A percentile compares a stretch with the other conserved stretches of the same genome.
Evolutionary conservation across 2,888 invertebrate species (phyloP).

Genomic region (Tetrapedia diversipes): DNA sequence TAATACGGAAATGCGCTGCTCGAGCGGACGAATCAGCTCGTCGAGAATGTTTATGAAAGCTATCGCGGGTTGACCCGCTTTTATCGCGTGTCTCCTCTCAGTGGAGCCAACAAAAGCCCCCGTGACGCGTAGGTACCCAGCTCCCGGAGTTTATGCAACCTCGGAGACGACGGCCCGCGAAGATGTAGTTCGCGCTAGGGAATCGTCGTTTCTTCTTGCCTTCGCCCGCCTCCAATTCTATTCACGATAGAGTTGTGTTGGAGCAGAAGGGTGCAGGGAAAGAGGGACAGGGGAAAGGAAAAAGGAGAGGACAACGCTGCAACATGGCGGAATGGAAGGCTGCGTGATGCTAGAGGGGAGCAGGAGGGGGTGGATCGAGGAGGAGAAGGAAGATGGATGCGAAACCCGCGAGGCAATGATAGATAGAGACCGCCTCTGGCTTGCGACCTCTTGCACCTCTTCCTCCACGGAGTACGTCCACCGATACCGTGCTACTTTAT

Average conservation of each 20-base stretch:
- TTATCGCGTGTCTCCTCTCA: conserved; percentile 42
- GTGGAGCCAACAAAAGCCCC: conserved; percentile 41
- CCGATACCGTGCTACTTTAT: conserved; percentile 17
- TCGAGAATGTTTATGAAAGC: conserved; percentile 51
- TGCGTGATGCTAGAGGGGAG: conserved; percentile 28
- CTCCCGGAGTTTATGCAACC: conserved; percentile 35
- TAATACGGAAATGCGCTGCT: conserved; percentile 1
- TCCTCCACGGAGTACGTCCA: conserved; percentile 22
- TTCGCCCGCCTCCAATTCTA: conserved; percentile 62
- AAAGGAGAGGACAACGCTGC: conserved; percentile 32
- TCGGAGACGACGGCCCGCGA: not conserved
- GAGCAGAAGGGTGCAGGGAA: conserved; percentile 29
- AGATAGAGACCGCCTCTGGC: conserved; percentile 61
- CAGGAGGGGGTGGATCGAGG: conserved; percentile 38
- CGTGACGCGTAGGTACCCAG: conserved; percentile 7
- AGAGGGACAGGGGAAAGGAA: conserved; percentile 23
- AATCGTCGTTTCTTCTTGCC: conserved; percentile 17
- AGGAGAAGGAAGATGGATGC: conserved; percentile 60
- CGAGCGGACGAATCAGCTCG: conserved; percentile 13
- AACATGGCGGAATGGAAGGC: conserved; percentile 24
- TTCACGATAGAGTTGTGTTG: conserved; percentile 60
- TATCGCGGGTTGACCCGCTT: conserved; percentile 38
- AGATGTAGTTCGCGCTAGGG: not conserved
- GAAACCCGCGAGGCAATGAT: conserved; percentile 69
- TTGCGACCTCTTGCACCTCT: conserved; percentile 51